These are phyloP conservation scores for Rhinopomastus cyanomelas DNA, from an alignment of 2,113 vertebrate species.

Conservation along the genomic window DNA sequence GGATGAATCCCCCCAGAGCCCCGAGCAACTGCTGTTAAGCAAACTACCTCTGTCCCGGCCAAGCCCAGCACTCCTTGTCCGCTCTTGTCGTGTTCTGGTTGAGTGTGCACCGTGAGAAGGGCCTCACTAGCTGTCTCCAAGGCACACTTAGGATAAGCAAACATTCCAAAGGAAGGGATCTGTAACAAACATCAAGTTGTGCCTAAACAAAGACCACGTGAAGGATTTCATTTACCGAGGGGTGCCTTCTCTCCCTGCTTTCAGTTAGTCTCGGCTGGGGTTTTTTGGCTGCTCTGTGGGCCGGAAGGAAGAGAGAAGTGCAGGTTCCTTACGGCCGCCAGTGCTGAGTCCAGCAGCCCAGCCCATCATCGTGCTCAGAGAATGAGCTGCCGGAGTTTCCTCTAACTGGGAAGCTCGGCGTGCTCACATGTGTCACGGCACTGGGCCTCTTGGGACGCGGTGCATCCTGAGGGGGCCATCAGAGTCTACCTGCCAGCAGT, in stretches of 20 bases:
- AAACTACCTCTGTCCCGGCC: background rate
- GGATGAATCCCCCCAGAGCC: background rate
- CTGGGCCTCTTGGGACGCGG: rapidly evolving
- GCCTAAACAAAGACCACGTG: background rate
- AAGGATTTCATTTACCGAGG: background rate
- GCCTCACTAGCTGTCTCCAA: background rate
- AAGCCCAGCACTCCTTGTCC: background rate
- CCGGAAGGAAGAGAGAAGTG: background rate
- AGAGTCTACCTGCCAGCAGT: background rate
- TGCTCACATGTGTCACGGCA: background rate
- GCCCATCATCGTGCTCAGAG: background rate
- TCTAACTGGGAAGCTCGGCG: background rate
- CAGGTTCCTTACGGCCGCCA: background rate
- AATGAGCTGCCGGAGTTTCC: background rate
- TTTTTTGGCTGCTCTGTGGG: background rate
- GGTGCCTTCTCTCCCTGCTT: background rate
- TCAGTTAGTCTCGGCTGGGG: no score
- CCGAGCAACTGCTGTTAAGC: background rate
- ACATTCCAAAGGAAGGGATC: background rate
- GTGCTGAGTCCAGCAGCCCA: background rate
- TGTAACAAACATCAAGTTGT: background rate
- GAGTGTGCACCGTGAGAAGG: background rate
- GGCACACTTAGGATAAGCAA: background rate
- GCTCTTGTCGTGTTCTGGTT: background rate
- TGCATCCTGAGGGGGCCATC: background rate